Evolutionary conservation across 2,797 vertebrate genomes (phyloP).

Genomic region (Bradypodion ventrale): DNA sequence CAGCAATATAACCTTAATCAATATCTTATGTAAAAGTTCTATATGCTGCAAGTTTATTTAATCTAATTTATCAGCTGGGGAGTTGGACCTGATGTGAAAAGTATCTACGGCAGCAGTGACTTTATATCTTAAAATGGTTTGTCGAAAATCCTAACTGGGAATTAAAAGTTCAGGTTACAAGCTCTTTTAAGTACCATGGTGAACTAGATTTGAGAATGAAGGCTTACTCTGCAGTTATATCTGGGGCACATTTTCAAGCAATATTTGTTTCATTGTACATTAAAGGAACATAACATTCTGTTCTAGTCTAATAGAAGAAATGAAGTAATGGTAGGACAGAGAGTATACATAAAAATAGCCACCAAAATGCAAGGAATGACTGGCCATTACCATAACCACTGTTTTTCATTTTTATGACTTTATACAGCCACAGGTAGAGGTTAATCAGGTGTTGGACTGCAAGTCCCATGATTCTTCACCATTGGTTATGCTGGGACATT

Average conservation of each 20-base stretch:
- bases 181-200: slow-evolving; percentile 54
- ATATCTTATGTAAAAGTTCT: slow-evolving; percentile 32
- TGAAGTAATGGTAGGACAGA: background rate
- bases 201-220: slow-evolving; percentile 49
- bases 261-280: background rate
- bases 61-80: slow-evolving; percentile 42
- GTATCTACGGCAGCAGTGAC: slow-evolving; percentile 44
- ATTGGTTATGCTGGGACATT: background rate
- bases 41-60: slow-evolving; percentile 34
- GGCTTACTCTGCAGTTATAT: slow-evolving; percentile 48
- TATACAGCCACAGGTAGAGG: background rate
- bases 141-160: slow-evolving; percentile 47
- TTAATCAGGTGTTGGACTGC: background rate
- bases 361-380: background rate
- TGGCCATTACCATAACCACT: background rate
- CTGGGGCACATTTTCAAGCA: slow-evolving; percentile 43
- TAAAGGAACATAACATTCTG: slow-evolving; percentile 15
- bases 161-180: slow-evolving; percentile 47
- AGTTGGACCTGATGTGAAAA: slow-evolving; percentile 41
- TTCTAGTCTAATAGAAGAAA: background rate
- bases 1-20: slow-evolving; percentile 29
- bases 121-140: slow-evolving; percentile 50
- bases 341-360: background rate
- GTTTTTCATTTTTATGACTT: background rate
- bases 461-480: background rate